Conservation (phyloP, 2,113 vertebrate species). For the Dermatemys mawii region DNA sequence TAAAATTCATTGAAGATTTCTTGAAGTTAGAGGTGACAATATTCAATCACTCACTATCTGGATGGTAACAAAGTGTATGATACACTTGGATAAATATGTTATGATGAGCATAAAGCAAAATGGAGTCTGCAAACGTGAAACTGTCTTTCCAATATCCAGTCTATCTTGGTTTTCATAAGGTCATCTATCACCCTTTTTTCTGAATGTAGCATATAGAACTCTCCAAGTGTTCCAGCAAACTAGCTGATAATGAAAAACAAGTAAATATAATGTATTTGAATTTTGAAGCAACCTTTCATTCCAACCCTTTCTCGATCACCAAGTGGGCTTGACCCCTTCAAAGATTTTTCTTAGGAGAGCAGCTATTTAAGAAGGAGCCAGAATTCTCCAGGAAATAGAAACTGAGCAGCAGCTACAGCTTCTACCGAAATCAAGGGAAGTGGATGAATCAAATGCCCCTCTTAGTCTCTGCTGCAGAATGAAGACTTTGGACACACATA, state of each 20-base stretch:
- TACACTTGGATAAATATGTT: neutral
- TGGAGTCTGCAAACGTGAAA: neutral
- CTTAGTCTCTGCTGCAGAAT: neutral
- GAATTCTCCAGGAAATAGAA: neutral
- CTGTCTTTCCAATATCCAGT: neutral
- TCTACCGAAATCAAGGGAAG: neutral
- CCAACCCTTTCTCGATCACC: accelerated
- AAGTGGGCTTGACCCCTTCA: neutral
- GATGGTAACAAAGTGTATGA: neutral
- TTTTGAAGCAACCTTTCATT: neutral
- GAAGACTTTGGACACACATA: neutral
- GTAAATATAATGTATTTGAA: neutral
- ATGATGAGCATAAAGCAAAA: neutral
- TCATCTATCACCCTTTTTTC: neutral
- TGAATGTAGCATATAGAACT: neutral
- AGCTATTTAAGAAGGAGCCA: neutral
- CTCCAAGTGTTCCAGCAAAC: accelerated
- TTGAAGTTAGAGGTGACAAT: neutral
- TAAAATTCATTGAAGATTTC: neutral
- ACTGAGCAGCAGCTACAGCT: neutral
- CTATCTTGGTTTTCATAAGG: neutral
- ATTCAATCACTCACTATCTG: neutral
- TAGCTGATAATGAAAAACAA: neutral
- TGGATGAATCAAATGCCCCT: neutral
- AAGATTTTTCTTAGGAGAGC: neutral